Base-by-base conservation (phyloP, 2,113 vertebrate species). In the Pogona vitticeps region DNA sequence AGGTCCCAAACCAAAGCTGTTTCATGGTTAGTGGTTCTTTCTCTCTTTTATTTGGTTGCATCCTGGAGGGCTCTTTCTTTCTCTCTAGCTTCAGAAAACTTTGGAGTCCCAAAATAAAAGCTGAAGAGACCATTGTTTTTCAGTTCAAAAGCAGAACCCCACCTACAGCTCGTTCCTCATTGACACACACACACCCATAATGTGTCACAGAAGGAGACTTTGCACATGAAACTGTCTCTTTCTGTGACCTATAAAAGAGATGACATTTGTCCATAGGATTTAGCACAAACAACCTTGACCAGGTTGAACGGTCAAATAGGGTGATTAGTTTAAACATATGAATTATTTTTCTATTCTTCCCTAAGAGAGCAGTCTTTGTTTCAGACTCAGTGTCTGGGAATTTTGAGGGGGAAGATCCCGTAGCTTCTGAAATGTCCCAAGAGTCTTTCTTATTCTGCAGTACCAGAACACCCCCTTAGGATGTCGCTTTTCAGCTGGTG, bases 131-230 rank as follows among this genome's bases (percentile, higher is more conserved):
- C 0, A 6, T 1, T 78, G 78, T 28, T 33, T 31, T 28, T 28
- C 18, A 0, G 13, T 1, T 1, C 1, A 78, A 14, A 0, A 40
- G 8, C 36, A 40, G 76, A 52, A 9, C 28, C 56, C 68, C 78
- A 61, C 15, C 36, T 36, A 46, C 15, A 28, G 26, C 17, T n/a
- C n/a, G 23, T 23, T 36, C 68, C 3, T 42, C 58, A 36, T 42
- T 72, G 56, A 42, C n/a, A n/a, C n/a, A n/a, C n/a, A n/a, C n/a
- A n/a, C n/a, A n/a, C n/a, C n/a, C n/a, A n/a, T 31, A 73, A 28
- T 33, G 46, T 63, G 67, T 52, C 46, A 52, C 46, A 52, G 10
- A 61, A 61, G 80, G 36, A 81, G n/a, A 4, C 31, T 73, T 86
- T 36, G 40, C 65, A 52, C 23, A 81, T 75, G 31, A 76, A 31